Conservation (phyloP, 2,888 invertebrate genomes). For the Anagyrus pseudococci region DNA sequence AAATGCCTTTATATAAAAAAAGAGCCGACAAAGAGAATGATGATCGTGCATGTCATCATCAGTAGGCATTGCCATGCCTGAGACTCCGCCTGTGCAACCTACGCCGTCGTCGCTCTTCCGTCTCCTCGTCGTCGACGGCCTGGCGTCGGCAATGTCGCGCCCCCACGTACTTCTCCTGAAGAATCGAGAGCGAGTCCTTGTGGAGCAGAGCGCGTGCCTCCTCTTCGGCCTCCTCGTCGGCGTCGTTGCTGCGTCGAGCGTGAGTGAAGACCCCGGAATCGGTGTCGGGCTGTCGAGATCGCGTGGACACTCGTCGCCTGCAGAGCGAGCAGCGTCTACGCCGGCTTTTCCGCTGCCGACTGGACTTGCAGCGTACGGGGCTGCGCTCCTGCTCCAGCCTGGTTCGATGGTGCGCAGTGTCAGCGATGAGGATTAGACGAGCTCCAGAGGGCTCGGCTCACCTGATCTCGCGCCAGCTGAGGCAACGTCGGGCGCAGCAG, state of each 20-base stretch:
- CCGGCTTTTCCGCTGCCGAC: slow-evolving; percentile 5
- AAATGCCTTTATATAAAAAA: too few species aligned
- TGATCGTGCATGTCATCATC: too few species aligned
- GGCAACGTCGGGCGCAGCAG: slow-evolving; percentile 16
- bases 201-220: slow-evolving; percentile 45
- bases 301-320: slow-evolving; percentile 4
- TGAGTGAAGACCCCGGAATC: slow-evolving; percentile 40
- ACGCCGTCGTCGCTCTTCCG: not conserved
- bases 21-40: too few species aligned
- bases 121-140: not conserved
- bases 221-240: slow-evolving; percentile 34
- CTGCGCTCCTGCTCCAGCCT: not conserved
- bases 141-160: not conserved
- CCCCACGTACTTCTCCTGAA: slow-evolving; percentile 47
- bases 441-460: not conserved
- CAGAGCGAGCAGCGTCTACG: slow-evolving; percentile 4
- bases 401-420: too few species aligned
- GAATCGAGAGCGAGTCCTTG: slow-evolving; percentile 53
- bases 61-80: not conserved
- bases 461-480: slow-evolving; percentile 6
- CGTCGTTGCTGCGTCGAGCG: slow-evolving; percentile 37
- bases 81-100: not conserved
- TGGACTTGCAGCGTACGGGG: not conserved
- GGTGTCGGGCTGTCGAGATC: slow-evolving; percentile 23
- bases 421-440: too few species aligned